Evolutionary conservation across 1,140 invertebrate species (phyloP), one percentile per base, ranked within the genome.

Genomic region (Zaprionus africanus): DNA sequence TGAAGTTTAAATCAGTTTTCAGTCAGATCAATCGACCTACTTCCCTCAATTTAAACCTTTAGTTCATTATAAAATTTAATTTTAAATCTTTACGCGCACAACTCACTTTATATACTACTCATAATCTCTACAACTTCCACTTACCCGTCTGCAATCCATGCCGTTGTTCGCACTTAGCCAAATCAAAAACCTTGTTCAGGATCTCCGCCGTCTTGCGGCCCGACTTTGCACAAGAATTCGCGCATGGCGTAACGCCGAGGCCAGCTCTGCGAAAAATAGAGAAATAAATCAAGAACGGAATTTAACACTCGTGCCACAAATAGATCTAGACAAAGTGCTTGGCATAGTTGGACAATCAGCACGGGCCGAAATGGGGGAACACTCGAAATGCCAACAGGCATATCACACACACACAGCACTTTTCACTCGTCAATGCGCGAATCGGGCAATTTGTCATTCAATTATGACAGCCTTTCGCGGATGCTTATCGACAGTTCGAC

Each of bases 61-160:
- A 34, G 31, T 3, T 34, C 9, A 34, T 11, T 34, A 11, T 3
- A 11, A 34, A 11, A 11, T 34, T 34, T 3, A 4, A 11, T 34
- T 11, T 31, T 31, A 2, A 31, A 31, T 9, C 9, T 31, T 34
- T 34, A 31, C 9, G 9, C 38, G 5, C 38, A 41, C 46, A 12
- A 22, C n/a, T 11, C 31, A 34, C 31, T 11, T 22, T 22, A 22
- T 22, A 22, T 11, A 41, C 0, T 41, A 57, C 19, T 19, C 19
- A 11, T 3, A 38, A 12, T 53, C 15, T 38, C 31, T 46, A 13
- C 6, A 43, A 2, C 2, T 43, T 26, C 5, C 0, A 56, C 88
- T 88, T 77, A 92, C 91, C 91, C 28, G 80, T 60, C 72, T 88
- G 76, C 73, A 80, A 73, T 78, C 78, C 78, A 79, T 86, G 86